A percentile compares a stretch with the other conserved stretches of the same genome.
Evolutionary conservation across 2,113 vertebrate species (phyloP).

Genomic region (Oceanites oceanicus): DNA sequence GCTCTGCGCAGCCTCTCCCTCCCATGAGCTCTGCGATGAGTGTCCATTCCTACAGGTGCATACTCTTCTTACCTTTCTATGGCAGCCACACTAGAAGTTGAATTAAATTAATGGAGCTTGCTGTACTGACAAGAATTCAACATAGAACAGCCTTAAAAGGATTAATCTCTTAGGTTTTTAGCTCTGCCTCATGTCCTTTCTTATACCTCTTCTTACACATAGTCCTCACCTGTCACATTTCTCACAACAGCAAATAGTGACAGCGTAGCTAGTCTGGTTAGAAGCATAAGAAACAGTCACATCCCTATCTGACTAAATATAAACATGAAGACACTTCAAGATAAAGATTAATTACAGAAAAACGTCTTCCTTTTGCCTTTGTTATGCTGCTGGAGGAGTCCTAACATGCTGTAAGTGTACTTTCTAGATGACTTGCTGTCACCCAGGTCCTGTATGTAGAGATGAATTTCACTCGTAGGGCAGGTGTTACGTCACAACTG

Average conservation of each 20-base stretch:
- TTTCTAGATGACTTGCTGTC: background rate
- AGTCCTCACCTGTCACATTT: background rate
- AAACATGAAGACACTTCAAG: background rate
- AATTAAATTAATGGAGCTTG: background rate
- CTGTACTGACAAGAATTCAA: background rate
- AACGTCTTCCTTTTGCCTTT: background rate
- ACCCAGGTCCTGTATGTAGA: background rate
- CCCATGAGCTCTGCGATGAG: background rate
- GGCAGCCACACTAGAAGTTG: background rate
- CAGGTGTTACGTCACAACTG: background rate
- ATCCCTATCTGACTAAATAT: background rate
- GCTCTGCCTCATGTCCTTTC: background rate
- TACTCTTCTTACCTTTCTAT: background rate
- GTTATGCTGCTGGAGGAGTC: background rate
- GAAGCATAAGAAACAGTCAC: background rate
- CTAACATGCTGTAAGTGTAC: rapidly evolving
- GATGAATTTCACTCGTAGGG: background rate
- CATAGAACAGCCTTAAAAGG: background rate
- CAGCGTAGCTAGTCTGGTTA: rapidly evolving
- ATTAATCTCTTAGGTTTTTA: background rate
- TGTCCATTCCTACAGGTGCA: background rate
- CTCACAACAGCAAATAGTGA: background rate
- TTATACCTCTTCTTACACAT: background rate
- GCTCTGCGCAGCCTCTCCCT: background rate
- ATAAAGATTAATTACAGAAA: background rate